Evolutionary conservation across 1,140 invertebrate species (phyloP), one percentile per base, ranked within the genome.

Genomic region (Euglossa dilemma): DNA sequence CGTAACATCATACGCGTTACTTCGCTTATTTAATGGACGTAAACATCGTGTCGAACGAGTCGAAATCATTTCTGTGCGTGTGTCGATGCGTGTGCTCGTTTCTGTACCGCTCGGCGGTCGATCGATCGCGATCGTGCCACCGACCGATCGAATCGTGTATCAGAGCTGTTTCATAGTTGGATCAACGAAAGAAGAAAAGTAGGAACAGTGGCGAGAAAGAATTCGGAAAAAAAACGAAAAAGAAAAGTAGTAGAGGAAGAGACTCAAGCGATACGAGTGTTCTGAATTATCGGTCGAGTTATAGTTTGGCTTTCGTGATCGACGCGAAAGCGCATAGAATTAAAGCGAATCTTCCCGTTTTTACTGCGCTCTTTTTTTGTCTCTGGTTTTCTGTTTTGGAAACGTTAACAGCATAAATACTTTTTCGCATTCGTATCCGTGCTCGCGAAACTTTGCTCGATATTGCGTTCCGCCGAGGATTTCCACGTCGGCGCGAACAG

Each of bases 11-110:
- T 79, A 63, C 50, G 66, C 69, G 85, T 77, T 74, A 63, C 45
- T 80, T 50, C 25, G 57, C 45, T 87, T 64, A 78, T 64, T 84
- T 63, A 85, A 64, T 85, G 71, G 56, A 82, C 81, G 81, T 69
- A 78, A n/a, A 64, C 67, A 54, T 43, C 69, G 57, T 73, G n/a
- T 23, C 56, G 23, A 61, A 50, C n/a, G 54, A 28, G 36, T 74
- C 14, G n/a, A 43, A 66, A 56, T 71, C 45, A 64, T 74, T 45
- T 64, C 59, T 64, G 79, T 87, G 80, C 61, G 70, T 74, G 73
- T 59, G 61, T 73, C 20, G 63, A 50, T 25, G 78, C 52, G 70
- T 67, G 56, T 77, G 66, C 54, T 56, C 66, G 56, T 45, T 36
- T 67, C 47, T 56, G 18, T 54, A 43, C 50, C 56, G n/a, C 63